Percentiles rank a stretch among this genome's conserved stretches.
These are phyloP conservation scores for Tetrapedia diversipes DNA, from an alignment of 2,888 invertebrate genomes.

Conservation along the genomic window DNA sequence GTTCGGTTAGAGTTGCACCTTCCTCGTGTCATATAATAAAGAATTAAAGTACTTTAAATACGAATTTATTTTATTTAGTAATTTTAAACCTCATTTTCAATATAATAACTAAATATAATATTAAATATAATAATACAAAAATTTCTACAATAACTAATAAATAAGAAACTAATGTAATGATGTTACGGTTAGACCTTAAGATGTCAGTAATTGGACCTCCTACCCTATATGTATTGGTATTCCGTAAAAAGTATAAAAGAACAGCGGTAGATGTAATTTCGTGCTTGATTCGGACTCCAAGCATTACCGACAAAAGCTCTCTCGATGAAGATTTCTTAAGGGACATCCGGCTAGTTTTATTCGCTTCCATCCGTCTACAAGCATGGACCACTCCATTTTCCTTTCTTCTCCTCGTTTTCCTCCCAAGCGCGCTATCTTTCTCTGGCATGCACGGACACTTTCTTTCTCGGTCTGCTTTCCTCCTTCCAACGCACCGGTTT, in stretches of 20 bases:
- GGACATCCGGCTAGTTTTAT: constrained; percentile 63
- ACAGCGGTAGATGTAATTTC: constrained; percentile 50
- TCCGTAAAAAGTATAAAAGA: constrained; percentile 16
- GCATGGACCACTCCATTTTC: constrained; percentile 53
- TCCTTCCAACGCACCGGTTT: not conserved
- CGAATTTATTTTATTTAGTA: too few species aligned
- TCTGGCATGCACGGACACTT: not conserved
- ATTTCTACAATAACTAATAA: too few species aligned
- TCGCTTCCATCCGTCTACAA: constrained; percentile 61
- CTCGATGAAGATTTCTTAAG: constrained; percentile 65
- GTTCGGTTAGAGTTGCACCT: too few species aligned
- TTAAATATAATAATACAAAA: too few species aligned
- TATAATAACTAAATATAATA: too few species aligned
- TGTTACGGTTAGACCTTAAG: too few species aligned
- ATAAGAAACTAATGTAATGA: too few species aligned
- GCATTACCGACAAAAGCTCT: constrained; percentile 61
- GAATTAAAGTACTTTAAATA: too few species aligned
- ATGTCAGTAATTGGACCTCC: too few species aligned
- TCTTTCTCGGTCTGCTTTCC: not conserved
- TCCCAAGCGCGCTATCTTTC: not conserved
- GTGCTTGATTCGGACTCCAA: constrained; percentile 42
- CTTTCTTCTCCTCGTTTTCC: constrained; percentile 1
- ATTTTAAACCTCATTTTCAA: too few species aligned
- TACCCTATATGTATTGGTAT: too few species aligned
- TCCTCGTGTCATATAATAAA: too few species aligned